Conservation (phyloP, 2,888 invertebrate genomes). For the Tridacna gigas region DNA sequence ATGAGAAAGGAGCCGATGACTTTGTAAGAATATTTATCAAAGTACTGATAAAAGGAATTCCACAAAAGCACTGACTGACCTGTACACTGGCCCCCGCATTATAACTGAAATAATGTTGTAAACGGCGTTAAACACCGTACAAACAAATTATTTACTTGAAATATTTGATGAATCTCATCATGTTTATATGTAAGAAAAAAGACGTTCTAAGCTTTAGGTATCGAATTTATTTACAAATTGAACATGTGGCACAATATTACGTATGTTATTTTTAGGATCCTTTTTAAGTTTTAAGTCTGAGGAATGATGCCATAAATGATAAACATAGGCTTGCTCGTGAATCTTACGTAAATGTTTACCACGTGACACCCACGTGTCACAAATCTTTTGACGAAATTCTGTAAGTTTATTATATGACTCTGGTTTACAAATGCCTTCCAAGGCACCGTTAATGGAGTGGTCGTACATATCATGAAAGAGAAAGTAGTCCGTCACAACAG, state of each 20-base stretch:
- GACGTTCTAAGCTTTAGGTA: background rate
- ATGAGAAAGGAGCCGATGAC: too few species aligned
- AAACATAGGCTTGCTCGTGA: constrained; percentile 19
- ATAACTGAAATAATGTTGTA: too few species aligned
- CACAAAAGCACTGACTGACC: too few species aligned
- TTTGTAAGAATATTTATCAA: too few species aligned
- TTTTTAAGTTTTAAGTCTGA: constrained; percentile 8
- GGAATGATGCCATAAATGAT: constrained; percentile 26
- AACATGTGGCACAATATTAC: constrained; percentile 17
- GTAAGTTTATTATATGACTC: constrained; percentile 9
- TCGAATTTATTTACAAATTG: constrained; percentile 20
- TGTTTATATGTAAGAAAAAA: background rate
- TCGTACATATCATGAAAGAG: constrained; percentile 28
- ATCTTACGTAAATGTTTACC: constrained; percentile 14
- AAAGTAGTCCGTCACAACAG: constrained; percentile 20
- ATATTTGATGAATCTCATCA: too few species aligned
- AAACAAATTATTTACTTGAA: too few species aligned
- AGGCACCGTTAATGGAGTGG: constrained; percentile 10
- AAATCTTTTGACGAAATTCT: constrained; percentile 4
- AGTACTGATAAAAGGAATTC: too few species aligned
- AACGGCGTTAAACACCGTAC: too few species aligned
- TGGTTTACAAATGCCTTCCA: constrained; percentile 4
- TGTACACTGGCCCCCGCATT: too few species aligned
- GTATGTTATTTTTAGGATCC: constrained; percentile 6
- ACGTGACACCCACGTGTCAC: constrained; percentile 21